Evolutionary conservation across 2,888 invertebrate species (phyloP).

Genomic region (Hypomecis atomaria): DNA sequence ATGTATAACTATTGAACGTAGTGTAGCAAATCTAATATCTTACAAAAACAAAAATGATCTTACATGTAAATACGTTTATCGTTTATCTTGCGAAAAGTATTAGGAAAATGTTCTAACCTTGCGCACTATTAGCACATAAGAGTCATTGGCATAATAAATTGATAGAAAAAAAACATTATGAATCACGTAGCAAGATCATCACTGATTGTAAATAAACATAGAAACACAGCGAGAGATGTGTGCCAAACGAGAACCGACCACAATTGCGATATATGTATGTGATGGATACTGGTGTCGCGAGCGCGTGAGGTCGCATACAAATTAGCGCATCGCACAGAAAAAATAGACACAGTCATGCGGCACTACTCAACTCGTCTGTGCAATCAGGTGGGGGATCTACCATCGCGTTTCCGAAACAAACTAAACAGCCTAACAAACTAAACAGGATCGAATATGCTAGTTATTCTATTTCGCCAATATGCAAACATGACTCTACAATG

Average conservation of each 20-base stretch:
- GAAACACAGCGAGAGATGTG: conserved; percentile 10
- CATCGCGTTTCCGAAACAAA: background rate
- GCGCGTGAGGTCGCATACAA: conserved; percentile 70
- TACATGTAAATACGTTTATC: background rate
- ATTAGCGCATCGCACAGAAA: conserved; percentile 47
- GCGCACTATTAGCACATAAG: conserved; percentile 12
- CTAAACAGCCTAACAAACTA: conserved; percentile 4
- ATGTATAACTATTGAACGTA: no score
- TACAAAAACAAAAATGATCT: no score
- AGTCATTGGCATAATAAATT: conserved; percentile 20
- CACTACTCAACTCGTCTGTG: background rate
- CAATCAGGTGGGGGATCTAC: background rate
- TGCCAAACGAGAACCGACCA: conserved; percentile 41
- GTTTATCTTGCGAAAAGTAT: background rate
- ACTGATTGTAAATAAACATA: conserved; percentile 44
- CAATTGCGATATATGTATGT: conserved; percentile 36
- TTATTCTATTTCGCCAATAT: no score
- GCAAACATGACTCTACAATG: no score
- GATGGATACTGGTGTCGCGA: conserved; percentile 32
- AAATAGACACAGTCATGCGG: background rate
- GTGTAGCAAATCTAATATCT: no score
- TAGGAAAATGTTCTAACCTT: conserved; percentile 8
- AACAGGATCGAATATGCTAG: no score
- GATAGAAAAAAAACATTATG: conserved; percentile 25
- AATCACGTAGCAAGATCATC: conserved; percentile 31